Evolutionary conservation across 1,140 invertebrate species (phyloP), one percentile per base, ranked within the genome.

Genomic region (Caerostris darwini): DNA sequence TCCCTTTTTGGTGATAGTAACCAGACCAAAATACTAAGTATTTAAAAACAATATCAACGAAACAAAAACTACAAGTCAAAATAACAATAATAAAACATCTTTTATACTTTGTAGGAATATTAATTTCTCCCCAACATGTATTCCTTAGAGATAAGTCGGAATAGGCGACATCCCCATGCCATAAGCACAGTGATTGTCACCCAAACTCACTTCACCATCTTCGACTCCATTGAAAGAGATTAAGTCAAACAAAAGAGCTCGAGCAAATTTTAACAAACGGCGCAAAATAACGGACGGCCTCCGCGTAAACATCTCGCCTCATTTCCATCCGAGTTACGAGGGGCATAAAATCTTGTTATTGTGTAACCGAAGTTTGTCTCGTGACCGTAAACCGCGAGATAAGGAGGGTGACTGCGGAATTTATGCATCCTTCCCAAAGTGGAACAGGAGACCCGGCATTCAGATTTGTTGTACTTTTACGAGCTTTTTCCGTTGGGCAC

Each of bases 361-460:
- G 89, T 90, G 69, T 81, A 90, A 90, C 89, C 71, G 81, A 90
- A 90, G 89, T 90, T 90, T 90, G 67, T 90, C 71, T 90, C 50
- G 5, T 54, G 67, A 90, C 89, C 7, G 19, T 90, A 90, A 90
- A 81, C 67, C 64, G n/a, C 57, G 12, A 90, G 89, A 90, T 90
- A 90, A 90, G 89, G 54, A 90, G 56, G 61, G 8, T 6, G 5
- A 7, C 7, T 14, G 8, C 34, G 50, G 67, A 90, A 81, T 90
- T 90, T 90, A 90, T 90, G 89, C 34, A 57, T 59, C 19, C 59
- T 54, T 61, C 83, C 83, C 56, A 86, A 59, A 86, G 83, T 59
- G 57, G 83, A 86, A 86, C 34, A 86, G 8, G 57, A 86, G 83
- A 34, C n/a, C n/a, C 34, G 7, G 14, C 56, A 59, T 59, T 86